Evolutionary conservation across 2,888 invertebrate genomes (phyloP), one percentile per base, ranked within the genome.

Genomic region (Prenolepis imparis): DNA sequence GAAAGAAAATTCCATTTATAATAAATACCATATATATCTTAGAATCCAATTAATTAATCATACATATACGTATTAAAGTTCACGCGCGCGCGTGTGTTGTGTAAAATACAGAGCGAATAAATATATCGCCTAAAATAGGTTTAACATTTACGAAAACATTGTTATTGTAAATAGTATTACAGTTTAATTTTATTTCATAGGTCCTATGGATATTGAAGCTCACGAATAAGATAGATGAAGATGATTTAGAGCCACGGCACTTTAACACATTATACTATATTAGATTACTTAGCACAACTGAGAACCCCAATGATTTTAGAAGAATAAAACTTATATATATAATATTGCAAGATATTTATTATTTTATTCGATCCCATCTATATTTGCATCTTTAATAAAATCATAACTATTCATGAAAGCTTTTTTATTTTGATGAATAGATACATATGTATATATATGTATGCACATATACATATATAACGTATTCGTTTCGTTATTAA

Each of bases 181-280:
- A 4, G 3, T 55, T 55, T 77, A 55, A 52, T 77, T 75, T 55
- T 75, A 52, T 77, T 67, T 67, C 0, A 3, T 12, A 66, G 75
- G 15, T 75, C 12, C 39, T 18, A 12, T n/a, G 18, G 24, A 75
- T 75, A 1, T n/a, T 59, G 57, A 59, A 24, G 8, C 1, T 6
- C 9, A 5, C 12, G 3, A 2, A 0, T 9, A 21, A 64, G 15
- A 18, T 21, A 15, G 63, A 63, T 6, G 8, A 52, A 63, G 0
- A 11, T 48, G 24, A n/a, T 55, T 52, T 24, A 64, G 2, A n/a
- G 48, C 28, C 36, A 28, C 8, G 36, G 39, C 66, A 28, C 39
- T 39, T 5, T 24, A 9, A 74, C 48, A 12, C 8, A 4, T 41
- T 28, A 28, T 28, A 28, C 28, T 32, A 66, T 66, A 63, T 21